Base-by-base conservation (phyloP, 2,797 vertebrate species). In the Hemitrygon akajei region DNA sequence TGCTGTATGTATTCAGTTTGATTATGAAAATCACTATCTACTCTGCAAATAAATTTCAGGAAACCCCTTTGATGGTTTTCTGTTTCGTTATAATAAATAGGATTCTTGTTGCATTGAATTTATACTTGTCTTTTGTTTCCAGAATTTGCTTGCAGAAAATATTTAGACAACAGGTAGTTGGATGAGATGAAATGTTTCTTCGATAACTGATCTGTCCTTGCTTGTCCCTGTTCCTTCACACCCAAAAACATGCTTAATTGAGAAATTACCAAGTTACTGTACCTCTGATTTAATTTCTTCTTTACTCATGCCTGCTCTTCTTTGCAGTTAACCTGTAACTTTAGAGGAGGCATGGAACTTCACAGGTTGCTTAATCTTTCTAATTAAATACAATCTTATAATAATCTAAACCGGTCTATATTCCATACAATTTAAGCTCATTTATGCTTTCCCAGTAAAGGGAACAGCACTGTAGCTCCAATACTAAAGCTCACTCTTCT, bases 41-140 rank as follows among this genome's bases (percentile, higher is more conserved):
- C 60, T 30, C 3, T 89, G n/a, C 86, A 89, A 89, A 89, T 89
- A 89, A 89, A 89, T 37, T 89, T 16, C 7, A 86, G 37, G 60
- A 34, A 89, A 69, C 0, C 86, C 18, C 18, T 34, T 22, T 63
- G 47, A 47, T 47, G n/a, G n/a, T 69, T 69, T 89, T 69, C 63
- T 89, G n/a, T 69, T 89, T 89, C 60, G 37, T 69, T 89, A 37
- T 11, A 66, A 89, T 25, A 37, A 89, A 89, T 69, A 37, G 14
- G n/a, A 89, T 69, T 69, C n/a, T 20, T 16, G n/a, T 87, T 60
- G 63, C 34, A 58, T 87, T 34, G 7, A 30, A 87, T 20, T 89
- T 89, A 69, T 69, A 66, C 7, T 10, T 89, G 58, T 34, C 60
- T 89, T 89, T 89, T 69, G 22, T 89, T 89, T 69, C 86, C 63